These are phyloP conservation scores for Magallana gigas DNA, from an alignment of 1,140 invertebrate species.

Conservation along the genomic window DNA sequence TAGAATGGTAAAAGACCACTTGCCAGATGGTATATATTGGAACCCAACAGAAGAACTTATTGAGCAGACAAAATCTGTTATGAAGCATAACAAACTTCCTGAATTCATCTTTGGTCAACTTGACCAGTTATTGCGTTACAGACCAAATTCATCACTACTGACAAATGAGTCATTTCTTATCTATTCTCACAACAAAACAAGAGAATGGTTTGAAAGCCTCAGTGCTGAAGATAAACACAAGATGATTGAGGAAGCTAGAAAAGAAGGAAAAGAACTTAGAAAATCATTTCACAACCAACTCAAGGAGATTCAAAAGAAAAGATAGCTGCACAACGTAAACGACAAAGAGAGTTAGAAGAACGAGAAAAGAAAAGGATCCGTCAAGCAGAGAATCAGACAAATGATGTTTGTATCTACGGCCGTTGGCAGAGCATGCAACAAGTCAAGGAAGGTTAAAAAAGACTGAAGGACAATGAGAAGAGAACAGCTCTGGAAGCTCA, in stretches of 20 bases:
- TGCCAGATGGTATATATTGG: slow-evolving; percentile 44
- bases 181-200: slow-evolving; percentile 50
- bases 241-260: slow-evolving; percentile 39
- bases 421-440: slow-evolving; percentile 53
- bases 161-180: slow-evolving; percentile 50
- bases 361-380: slow-evolving; percentile 26
- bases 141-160: slow-evolving; percentile 46
- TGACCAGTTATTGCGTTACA: slow-evolving; percentile 39
- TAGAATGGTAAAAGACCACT: slow-evolving; percentile 40
- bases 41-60: slow-evolving; percentile 1
- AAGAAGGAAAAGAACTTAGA: slow-evolving; percentile 41
- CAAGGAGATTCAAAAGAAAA: slow-evolving; percentile 48
- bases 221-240: slow-evolving; percentile 25
- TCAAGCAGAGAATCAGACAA: slow-evolving; percentile 50
- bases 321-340: slow-evolving; percentile 45
- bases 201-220: slow-evolving; percentile 45
- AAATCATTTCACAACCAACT: slow-evolving; percentile 48
- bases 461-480: slow-evolving; percentile 39
- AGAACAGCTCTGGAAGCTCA: slow-evolving; percentile 45
- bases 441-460: slow-evolving; percentile 32
- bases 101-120: slow-evolving; percentile 46
- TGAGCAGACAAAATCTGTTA: slow-evolving; percentile 34
- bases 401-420: slow-evolving; percentile 55
- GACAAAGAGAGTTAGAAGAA: slow-evolving; percentile 44
- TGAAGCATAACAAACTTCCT: slow-evolving; percentile 48